A percentile compares a stretch with the other conserved stretches of the same genome.
Evolutionary conservation across 2,888 invertebrate genomes (phyloP).

Genomic region (Agrotis clavis): DNA sequence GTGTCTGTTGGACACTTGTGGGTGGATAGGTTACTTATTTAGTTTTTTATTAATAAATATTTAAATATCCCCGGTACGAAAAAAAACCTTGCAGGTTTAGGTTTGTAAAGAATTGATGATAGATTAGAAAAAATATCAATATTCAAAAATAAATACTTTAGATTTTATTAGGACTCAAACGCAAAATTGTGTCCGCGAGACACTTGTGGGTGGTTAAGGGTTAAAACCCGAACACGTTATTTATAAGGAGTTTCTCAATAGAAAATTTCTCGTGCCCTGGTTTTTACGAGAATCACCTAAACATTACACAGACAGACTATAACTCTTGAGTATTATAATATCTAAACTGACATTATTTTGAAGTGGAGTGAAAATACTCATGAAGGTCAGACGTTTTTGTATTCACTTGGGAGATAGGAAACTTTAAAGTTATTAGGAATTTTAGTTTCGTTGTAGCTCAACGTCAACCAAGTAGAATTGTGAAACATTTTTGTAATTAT

Average conservation of each 20-base stretch:
- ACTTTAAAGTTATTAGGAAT: slow-evolving; percentile 1
- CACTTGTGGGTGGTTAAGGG: no score
- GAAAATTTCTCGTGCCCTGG: slow-evolving; percentile 22
- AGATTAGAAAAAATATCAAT: no score
- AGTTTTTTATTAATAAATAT: no score
- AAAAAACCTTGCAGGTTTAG: no score
- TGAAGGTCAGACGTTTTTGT: slow-evolving; percentile 17
- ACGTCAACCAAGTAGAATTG: neutral
- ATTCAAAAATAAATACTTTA: no score
- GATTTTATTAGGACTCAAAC: no score
- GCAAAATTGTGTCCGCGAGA: no score
- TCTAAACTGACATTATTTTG: slow-evolving; percentile 19
- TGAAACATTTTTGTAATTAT: neutral
- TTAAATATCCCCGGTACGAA: no score
- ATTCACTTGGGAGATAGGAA: slow-evolving; percentile 14
- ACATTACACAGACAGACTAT: slow-evolving; percentile 25
- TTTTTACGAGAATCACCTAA: slow-evolving; percentile 28
- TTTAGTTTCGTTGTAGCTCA: neutral
- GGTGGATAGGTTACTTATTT: no score
- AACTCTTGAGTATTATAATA: slow-evolving; percentile 39
- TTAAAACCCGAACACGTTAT: slow-evolving; percentile 44
- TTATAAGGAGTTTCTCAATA: slow-evolving; percentile 35
- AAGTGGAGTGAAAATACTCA: slow-evolving; percentile 21
- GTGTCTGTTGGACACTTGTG: no score
- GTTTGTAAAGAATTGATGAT: no score